A percentile compares a stretch with the other conserved stretches of the same genome.
Conservation (phyloP, 2,888 invertebrate genomes). For the Ophion costatus region DNA sequence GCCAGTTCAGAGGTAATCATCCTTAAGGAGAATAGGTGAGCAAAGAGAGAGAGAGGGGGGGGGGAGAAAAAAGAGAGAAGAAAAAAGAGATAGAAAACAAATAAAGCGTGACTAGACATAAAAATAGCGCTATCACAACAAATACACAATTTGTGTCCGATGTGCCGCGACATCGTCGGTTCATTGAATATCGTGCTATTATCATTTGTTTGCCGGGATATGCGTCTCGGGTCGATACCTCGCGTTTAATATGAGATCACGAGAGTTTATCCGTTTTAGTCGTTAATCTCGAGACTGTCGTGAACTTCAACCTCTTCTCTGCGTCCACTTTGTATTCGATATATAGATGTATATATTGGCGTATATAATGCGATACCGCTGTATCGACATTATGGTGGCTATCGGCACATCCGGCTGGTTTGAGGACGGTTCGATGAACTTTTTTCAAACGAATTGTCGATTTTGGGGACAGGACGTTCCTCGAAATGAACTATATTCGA, state of each 20-base stretch:
- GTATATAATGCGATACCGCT: neutral
- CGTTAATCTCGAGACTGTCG: slow-evolving; percentile 19
- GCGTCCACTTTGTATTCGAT: neutral
- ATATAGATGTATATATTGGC: neutral
- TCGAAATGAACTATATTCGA: neutral
- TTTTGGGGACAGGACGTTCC: neutral
- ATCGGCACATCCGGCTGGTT: neutral
- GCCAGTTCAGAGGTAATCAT: too few species aligned
- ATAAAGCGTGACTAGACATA: neutral
- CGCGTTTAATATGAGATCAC: slow-evolving; percentile 26
- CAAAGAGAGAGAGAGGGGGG: neutral
- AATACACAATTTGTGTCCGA: neutral
- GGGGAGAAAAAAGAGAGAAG: neutral
- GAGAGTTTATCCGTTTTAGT: slow-evolving; percentile 46
- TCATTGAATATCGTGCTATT: slow-evolving; percentile 45
- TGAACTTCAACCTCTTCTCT: slow-evolving; percentile 36
- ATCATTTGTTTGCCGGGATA: slow-evolving; percentile 17
- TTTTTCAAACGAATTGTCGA: neutral
- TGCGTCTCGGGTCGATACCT: neutral
- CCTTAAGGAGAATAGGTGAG: too few species aligned
- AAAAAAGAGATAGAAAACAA: neutral
- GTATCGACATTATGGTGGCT: neutral
- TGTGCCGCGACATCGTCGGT: neutral
- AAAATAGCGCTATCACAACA: neutral
- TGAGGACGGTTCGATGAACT: neutral